Percentiles rank a stretch among this genome's conserved stretches.
These are phyloP conservation scores for Aselliscus stoliczkanus DNA, from an alignment of 2,797 vertebrate genomes.

Conservation along the genomic window DNA sequence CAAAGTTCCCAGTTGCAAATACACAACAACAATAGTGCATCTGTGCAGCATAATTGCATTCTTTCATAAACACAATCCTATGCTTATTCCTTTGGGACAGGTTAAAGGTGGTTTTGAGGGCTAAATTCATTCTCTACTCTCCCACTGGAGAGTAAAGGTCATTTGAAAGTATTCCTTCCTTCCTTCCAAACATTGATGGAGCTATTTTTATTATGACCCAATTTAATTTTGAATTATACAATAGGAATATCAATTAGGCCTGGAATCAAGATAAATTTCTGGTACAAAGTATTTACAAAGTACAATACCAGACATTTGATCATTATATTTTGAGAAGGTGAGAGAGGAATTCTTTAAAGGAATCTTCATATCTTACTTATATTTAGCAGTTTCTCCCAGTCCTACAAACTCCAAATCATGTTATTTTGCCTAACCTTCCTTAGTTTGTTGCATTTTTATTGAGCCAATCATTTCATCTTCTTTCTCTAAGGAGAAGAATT, in stretches of 20 bases:
- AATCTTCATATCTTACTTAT: background rate
- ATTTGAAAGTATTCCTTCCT: background rate
- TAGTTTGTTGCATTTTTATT: background rate
- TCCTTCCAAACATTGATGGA: background rate
- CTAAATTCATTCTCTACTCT: background rate
- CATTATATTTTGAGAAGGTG: background rate
- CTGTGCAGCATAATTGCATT: constrained; percentile 48
- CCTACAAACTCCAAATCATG: background rate
- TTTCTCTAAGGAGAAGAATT: background rate
- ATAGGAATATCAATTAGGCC: background rate
- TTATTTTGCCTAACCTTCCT: background rate
- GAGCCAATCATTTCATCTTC: background rate
- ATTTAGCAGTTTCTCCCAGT: background rate
- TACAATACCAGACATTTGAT: background rate
- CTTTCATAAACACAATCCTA: background rate
- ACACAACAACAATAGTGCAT: constrained; percentile 65
- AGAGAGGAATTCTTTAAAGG: background rate
- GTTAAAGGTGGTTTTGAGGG: background rate
- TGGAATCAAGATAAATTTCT: background rate
- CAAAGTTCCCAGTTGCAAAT: background rate
- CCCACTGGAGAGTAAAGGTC: background rate
- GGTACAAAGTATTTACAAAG: background rate
- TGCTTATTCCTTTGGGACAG: background rate
- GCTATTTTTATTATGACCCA: background rate
- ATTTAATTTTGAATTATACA: background rate